Percentiles rank a stretch among this genome's conserved stretches.
These are phyloP conservation scores for Eriocheir sinensis DNA, from an alignment of 1,140 invertebrate genomes.

Conservation along the genomic window DNA sequence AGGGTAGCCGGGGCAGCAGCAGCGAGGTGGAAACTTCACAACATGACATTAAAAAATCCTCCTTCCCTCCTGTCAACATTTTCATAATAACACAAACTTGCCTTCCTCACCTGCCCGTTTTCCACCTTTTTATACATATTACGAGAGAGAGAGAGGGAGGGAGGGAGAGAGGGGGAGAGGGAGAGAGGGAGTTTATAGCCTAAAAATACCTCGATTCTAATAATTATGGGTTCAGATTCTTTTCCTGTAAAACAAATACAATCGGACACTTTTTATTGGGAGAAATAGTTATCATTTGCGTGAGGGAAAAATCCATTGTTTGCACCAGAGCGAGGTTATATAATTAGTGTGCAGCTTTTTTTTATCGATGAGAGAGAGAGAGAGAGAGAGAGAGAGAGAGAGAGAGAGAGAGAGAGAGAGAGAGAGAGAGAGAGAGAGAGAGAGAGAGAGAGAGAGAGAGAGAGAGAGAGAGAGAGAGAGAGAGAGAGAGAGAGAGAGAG, in stretches of 20 bases:
- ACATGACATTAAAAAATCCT: not conserved
- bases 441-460: too few species aligned
- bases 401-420: not conserved
- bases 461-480: too few species aligned
- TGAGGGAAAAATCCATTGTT: not conserved
- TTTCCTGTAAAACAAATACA: not conserved
- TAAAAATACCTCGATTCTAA: not conserved
- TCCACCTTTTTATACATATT: not conserved
- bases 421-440: not conserved
- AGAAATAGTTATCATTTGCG: not conserved
- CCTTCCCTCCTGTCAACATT: not conserved
- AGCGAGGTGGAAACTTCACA: not conserved
- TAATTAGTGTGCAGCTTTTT: not conserved
- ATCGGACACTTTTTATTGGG: not conserved
- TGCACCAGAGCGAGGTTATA: not conserved
- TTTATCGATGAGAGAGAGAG: not conserved
- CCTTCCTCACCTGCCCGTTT: not conserved
- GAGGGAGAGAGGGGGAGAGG: too few species aligned
- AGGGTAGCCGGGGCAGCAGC: too few species aligned
- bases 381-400: slow-evolving; percentile 22
- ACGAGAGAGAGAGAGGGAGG: too few species aligned
- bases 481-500: too few species aligned
- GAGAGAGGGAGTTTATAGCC: too few species aligned
- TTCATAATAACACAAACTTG: not conserved
- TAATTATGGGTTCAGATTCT: not conserved